phyloP scores from a whole-genome alignment of 1,140 invertebrate genomes.

The Araneus ventricosus region DNA sequence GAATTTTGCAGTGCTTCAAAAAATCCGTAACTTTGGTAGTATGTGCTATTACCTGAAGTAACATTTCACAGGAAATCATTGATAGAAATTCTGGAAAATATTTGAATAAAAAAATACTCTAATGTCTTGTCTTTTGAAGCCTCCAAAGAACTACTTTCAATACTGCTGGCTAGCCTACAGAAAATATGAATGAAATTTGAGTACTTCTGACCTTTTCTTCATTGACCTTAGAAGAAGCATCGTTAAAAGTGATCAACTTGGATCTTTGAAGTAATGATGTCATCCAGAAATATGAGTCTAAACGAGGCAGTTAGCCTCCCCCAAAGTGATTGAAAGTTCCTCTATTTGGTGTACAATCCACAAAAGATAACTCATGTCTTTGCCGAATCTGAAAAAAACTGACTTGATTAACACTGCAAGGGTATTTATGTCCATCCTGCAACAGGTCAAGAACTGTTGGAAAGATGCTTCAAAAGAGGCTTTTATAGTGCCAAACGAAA shows the following conservation, averaged over 20 bases:
- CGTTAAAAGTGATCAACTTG: slow-evolving; percentile 69
- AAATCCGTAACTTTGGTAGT: slow-evolving; percentile 85
- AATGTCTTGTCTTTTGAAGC: slow-evolving; percentile 92
- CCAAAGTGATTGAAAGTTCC: slow-evolving; percentile 87
- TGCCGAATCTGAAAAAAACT: slow-evolving; percentile 81
- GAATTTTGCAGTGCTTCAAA: slow-evolving; percentile 88
- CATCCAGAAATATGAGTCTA: slow-evolving; percentile 82
- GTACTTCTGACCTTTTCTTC: not conserved
- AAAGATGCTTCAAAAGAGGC: slow-evolving; percentile 87
- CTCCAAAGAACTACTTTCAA: slow-evolving; percentile 86
- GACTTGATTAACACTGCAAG: slow-evolving; percentile 78
- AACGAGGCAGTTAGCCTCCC: slow-evolving; percentile 90
- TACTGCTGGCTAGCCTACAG: slow-evolving; percentile 38
- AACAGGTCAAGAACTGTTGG: slow-evolving; percentile 86
- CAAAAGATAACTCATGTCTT: slow-evolving; percentile 88
- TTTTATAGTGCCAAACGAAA: slow-evolving; percentile 84
- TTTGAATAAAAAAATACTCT: slow-evolving; percentile 89
- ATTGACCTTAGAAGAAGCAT: slow-evolving; percentile 74
- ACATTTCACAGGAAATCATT: slow-evolving; percentile 86
- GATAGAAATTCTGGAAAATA: slow-evolving; percentile 90
- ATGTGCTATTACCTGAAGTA: slow-evolving; percentile 87
- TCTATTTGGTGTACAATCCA: slow-evolving; percentile 88
- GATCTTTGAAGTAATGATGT: slow-evolving; percentile 51
- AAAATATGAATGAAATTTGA: not conserved
- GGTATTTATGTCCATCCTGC: slow-evolving; percentile 82